Base-by-base conservation (phyloP, 2,888 invertebrate species). In the Conchocele bisecta region DNA sequence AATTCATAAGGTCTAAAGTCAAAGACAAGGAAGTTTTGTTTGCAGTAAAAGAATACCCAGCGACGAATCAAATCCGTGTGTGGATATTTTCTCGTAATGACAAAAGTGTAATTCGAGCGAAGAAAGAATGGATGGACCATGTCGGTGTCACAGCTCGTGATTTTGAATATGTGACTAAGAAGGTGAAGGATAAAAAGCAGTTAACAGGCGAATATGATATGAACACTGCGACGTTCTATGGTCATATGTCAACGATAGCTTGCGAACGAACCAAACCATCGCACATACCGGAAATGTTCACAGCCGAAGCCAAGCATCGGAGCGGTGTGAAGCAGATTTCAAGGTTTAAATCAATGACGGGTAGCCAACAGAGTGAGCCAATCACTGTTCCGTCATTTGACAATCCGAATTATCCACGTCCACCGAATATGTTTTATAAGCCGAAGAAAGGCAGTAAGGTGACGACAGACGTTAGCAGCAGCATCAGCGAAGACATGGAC, bases 1-100 rank as follows among this genome's bases (percentile, higher is more conserved):
- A 59, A n/a, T 76, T 76, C 48, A 73, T 73, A n/a, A 31, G 28
- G 29, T 60, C 65, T 15, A 76, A 73, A 33, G 57, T 42, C 3
- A 42, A 37, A 41, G 73, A 76, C 29, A 54, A 50, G 6, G 54
- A 61, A n/a, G 69, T 76, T 31, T 51, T 76, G 28, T 76, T 65
- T 56, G 76, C 76, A 0, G 33, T 76, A 24, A 76, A 76, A 48
- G 72, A 69, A 33, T 67, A 73, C 39, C 61, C 63, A 11, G 66
- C 61, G 28, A 54, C 31, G 24, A 64, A 66, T 48, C 69, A 66
- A 41, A 54, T 70, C 1, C 60, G 76, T 15, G 76, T 76, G 0
- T 76, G 76, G 76, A 39, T 76, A 15, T 73, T 76, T 63, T 61
- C 69, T 3, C 51, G 72, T 28, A 70, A 76, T 33, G 66, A 72